A percentile compares a stretch with the other conserved stretches of the same genome.
Evolutionary conservation across 2,888 invertebrate species (phyloP).

Genomic region (Dryocosmus kuriphilus): DNA sequence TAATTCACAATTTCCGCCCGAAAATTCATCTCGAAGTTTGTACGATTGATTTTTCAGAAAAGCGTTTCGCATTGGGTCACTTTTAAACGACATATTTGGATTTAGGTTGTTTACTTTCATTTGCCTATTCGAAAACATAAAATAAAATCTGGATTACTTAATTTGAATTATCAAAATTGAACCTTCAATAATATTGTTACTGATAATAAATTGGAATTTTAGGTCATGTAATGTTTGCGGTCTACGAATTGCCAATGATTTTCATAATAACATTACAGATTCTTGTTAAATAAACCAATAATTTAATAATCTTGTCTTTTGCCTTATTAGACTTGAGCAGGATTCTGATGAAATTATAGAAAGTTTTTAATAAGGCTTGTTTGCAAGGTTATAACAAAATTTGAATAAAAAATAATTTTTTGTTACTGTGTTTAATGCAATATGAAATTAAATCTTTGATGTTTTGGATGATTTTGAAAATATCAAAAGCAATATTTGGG

Average conservation of each 20-base stretch:
- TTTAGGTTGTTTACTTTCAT: slow-evolving; percentile 41
- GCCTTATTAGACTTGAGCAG: background rate
- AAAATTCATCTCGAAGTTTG: slow-evolving; percentile 50
- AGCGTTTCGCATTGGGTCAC: background rate
- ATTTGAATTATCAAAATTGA: background rate
- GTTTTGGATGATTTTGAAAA: background rate
- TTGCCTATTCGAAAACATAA: slow-evolving; percentile 43
- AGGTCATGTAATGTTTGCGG: background rate
- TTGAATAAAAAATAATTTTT: background rate
- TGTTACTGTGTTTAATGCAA: background rate
- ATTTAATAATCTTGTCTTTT: background rate
- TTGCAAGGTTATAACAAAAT: background rate
- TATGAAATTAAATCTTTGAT: background rate
- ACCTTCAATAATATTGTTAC: no score
- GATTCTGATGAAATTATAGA: slow-evolving; percentile 16
- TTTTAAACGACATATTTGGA: slow-evolving; percentile 8
- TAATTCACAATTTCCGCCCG: slow-evolving; percentile 50
- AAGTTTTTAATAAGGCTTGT: background rate
- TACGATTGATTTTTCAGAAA: slow-evolving; percentile 50
- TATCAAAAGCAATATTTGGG: background rate
- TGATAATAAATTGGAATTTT: background rate
- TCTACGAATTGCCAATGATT: background rate
- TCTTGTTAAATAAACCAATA: background rate
- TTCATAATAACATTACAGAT: background rate
- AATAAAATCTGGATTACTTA: background rate